Evolutionary conservation across 2,888 invertebrate species (phyloP), one percentile per base, ranked within the genome.

Genomic region (Andrena praecox): DNA sequence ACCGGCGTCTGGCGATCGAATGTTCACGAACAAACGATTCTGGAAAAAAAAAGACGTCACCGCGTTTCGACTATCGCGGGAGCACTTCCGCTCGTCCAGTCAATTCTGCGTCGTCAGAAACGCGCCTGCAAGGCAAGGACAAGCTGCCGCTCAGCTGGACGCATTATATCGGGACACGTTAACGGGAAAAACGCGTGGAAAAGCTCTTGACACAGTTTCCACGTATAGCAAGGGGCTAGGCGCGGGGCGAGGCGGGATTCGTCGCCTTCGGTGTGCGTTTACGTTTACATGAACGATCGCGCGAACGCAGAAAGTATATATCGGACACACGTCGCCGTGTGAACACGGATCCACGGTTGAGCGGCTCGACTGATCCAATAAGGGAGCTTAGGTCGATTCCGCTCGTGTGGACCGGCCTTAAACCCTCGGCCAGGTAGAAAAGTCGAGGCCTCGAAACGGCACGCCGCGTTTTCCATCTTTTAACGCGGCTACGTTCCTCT

Each of bases 331-430:
- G 63, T 5, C 50, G 59, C 3, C 16, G 10, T 5, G 33, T 56
- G 24, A 33, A n/a, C n/a, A 75, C 67, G 83, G 74, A 84, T 54
- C 50, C 71, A 84, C 78, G 82, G 67, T 74, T 60, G 59, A 82
- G 52, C 67, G 83, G 68, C 78, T 84, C 66, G 77, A 35, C 62
- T 78, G 82, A 84, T 82, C 70, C 82, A 71, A 84, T 82, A 78
- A 82, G 78, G 83, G 71, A 73, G 8, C 42, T 29, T 8, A 48
- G 72, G 78, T 82, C 83, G 74, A 78, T 84, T 78, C 78, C 71
- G 78, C 73, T 82, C 71, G 82, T 66, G 82, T 77, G 82, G 54
- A 82, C 50, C 75, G 82, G 66, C 75, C 78, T 82, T 79, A 84
- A 84, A 82, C 78, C 69, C 52, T 60, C 77, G 66, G 31, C 64